phyloP scores from a whole-genome alignment of 1,140 invertebrate genomes.

The Drosophila auraria region DNA sequence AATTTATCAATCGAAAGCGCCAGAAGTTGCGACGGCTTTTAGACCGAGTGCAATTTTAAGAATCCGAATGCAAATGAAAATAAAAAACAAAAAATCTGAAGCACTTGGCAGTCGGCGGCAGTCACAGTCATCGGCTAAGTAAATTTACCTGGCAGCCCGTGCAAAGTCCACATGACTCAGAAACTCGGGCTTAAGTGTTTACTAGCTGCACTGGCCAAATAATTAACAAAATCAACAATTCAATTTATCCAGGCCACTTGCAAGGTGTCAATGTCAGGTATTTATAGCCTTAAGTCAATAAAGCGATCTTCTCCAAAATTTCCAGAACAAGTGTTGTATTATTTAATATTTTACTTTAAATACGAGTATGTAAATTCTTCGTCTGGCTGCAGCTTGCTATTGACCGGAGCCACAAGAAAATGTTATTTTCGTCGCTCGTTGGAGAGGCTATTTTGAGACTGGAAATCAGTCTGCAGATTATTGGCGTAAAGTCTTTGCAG shows the following conservation, averaged over 20 bases:
- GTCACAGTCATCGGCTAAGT: constrained; percentile 8
- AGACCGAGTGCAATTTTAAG: constrained; percentile 16
- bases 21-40: constrained; percentile 22
- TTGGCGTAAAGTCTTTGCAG: constrained; percentile 13
- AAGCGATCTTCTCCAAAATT: constrained; percentile 12
- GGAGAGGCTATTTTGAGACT: constrained; percentile 49
- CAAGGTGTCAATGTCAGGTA: constrained; percentile 67
- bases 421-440: constrained; percentile 44
- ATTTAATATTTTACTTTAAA: constrained; percentile 8
- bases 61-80: background rate
- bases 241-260: constrained; percentile 50
- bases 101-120: background rate
- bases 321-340: background rate
- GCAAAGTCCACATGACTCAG: constrained; percentile 31
- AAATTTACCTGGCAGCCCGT: constrained; percentile 24
- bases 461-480: constrained; percentile 39
- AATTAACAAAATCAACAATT: constrained; percentile 45
- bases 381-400: constrained; percentile 16
- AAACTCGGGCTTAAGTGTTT: constrained; percentile 21
- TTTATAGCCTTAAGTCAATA: constrained; percentile 31
- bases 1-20: constrained; percentile 25
- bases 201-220: constrained; percentile 46
- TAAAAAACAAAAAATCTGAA: constrained; percentile 14
- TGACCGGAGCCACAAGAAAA: constrained; percentile 25
- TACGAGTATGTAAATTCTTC: constrained; percentile 2